Evolutionary conservation across 1,140 invertebrate genomes (phyloP), one percentile per base, ranked within the genome.

Genomic region (Telenomus remus): DNA sequence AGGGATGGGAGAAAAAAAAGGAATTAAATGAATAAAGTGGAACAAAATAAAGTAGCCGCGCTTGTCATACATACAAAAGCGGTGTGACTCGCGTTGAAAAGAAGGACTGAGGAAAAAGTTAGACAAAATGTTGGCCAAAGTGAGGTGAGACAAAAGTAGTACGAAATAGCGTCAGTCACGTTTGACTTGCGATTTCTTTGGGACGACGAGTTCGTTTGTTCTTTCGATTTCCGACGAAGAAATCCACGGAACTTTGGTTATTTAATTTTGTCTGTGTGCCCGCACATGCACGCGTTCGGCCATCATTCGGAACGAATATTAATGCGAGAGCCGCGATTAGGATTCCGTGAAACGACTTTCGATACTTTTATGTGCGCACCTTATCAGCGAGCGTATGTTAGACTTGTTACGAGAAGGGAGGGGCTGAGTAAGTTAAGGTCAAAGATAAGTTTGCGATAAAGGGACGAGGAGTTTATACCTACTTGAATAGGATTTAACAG

Each of bases 151-250:
- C 61, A 78, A 74, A 73, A 50, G 61, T 50, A 59, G 50, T 47
- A 72, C 71, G 73, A 78, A 78, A 75, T 73, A 71, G 39, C 34
- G 55, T 39, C 55, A 74, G 72, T 80, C 76, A 78, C 79, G 79
- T 78, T 80, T 76, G 76, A 78, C 72, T 80, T 78, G 49, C 69
- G 72, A 77, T 72, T 77, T 74, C 71, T 78, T 78, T 65, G 13
- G 6, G 56, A 39, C 63, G 74, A 66, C 65, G 10, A 47, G 51
- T 70, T 60, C 54, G 79, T 78, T 80, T 80, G 76, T 80, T 80
- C 79, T 80, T 74, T 73, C 53, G 64, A 66, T 76, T 76, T 49
- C 49, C 65, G 34, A 51, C 42, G 56, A 57, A 43, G 63, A 74
- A 50, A 39, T 43, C 15, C 19, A 49, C 55, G 70, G n/a, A 80